Evolutionary conservation across 1,140 invertebrate species (phyloP).

Genomic region (Zaprionus gabonicus): DNA sequence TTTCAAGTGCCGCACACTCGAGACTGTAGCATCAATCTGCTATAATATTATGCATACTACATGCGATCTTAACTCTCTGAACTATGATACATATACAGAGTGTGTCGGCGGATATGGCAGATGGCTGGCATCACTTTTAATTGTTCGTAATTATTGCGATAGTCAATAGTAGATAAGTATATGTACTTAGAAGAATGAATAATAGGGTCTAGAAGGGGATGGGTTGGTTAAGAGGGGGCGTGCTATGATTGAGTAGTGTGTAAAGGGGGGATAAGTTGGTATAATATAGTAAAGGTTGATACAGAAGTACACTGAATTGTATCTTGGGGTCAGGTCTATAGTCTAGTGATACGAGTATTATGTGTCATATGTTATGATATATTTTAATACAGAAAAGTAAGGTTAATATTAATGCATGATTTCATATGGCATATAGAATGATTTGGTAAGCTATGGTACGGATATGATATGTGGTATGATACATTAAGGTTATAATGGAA

Average conservation of each 20-base stretch:
- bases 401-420: no score
- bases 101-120: not conserved
- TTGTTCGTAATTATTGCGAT: slow-evolving; percentile 18
- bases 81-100: slow-evolving; percentile 12
- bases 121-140: slow-evolving; percentile 1
- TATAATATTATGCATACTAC: slow-evolving; percentile 2
- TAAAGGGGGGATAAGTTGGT: not conserved
- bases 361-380: no score
- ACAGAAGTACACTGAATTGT: no score
- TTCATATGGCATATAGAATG: no score
- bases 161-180: not conserved
- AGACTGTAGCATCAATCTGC: slow-evolving; percentile 34
- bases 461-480: no score
- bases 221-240: not conserved
- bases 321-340: no score
- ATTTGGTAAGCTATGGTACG: no score
- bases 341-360: no score
- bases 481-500: no score
- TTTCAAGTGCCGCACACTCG: slow-evolving; percentile 26
- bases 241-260: not conserved
- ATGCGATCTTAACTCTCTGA: slow-evolving; percentile 11
- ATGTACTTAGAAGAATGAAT: not conserved
- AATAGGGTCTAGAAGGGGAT: not conserved
- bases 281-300: not conserved
- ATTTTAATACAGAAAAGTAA: no score